These are phyloP conservation scores for Murina feae DNA, from an alignment of 2,113 vertebrate species.

Conservation along the genomic window DNA sequence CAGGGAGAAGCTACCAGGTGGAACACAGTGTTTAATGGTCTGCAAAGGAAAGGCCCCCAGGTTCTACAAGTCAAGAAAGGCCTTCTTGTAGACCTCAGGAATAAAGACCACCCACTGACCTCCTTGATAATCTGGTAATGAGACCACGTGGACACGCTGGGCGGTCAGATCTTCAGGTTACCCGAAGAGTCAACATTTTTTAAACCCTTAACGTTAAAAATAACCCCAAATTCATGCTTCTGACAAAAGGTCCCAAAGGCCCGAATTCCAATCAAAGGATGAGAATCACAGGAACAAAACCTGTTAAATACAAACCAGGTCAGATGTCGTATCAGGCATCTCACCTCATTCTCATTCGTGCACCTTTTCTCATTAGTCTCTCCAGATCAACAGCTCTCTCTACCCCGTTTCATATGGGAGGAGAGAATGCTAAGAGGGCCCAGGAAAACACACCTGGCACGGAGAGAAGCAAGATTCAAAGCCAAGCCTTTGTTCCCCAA, in stretches of 20 bases:
- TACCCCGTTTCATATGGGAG: neutral
- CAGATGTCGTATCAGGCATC: neutral
- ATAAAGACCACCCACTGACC: neutral
- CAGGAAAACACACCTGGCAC: neutral
- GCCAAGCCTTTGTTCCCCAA: neutral
- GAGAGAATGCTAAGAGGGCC: neutral
- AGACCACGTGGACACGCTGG: neutral
- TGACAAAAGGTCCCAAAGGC: neutral
- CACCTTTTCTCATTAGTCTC: neutral
- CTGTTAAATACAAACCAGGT: neutral
- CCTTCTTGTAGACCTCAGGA: neutral
- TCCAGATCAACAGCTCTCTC: neutral
- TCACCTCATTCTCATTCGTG: neutral
- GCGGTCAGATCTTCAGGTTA: neutral
- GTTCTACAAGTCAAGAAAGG: neutral
- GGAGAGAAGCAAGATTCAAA: neutral
- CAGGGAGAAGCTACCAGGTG: neutral
- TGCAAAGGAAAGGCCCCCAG: neutral
- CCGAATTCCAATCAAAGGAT: neutral
- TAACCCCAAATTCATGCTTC: neutral
- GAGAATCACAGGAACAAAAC: neutral
- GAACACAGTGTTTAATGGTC: neutral
- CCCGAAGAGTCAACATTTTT: neutral
- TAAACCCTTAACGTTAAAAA: constrained; percentile 7
- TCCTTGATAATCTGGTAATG: constrained; percentile 9